phyloP scores from a whole-genome alignment of 2,797 vertebrate genomes.

The Pangasius mekongensis region DNA sequence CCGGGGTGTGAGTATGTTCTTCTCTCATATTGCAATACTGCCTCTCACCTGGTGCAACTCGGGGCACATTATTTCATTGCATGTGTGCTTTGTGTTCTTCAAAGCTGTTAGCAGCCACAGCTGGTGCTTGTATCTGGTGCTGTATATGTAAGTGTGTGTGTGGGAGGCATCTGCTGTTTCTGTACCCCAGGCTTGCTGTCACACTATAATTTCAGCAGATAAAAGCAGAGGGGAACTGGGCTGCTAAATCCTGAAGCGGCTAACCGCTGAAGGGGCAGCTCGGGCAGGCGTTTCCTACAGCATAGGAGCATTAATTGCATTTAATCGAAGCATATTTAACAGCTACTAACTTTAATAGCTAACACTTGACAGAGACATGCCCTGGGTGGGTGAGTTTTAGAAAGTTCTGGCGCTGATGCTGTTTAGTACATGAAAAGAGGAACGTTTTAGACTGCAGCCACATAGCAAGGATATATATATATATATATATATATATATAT shows the following conservation, averaged over 20 bases:
- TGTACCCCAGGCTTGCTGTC: slow-evolving; percentile 29
- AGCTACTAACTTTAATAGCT: slow-evolving; percentile 69
- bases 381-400: slow-evolving; percentile 19
- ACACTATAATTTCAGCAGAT: slow-evolving; percentile 51
- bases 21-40: neutral
- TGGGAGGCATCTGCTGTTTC: slow-evolving; percentile 48
- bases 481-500: no score
- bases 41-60: slow-evolving; percentile 27
- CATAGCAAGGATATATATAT: neutral
- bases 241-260: slow-evolving; percentile 30
- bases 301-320: slow-evolving; percentile 65
- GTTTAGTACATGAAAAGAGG: neutral
- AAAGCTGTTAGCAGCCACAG: slow-evolving; percentile 30
- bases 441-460: slow-evolving; percentile 21
- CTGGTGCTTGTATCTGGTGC: slow-evolving; percentile 27
- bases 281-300: slow-evolving; percentile 36
- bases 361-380: slow-evolving; percentile 61
- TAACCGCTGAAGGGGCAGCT: slow-evolving; percentile 44
- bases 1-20: neutral
- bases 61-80: slow-evolving; percentile 13
- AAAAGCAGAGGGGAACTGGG: slow-evolving; percentile 35
- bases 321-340: slow-evolving; percentile 65
- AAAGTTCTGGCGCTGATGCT: neutral
- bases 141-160: slow-evolving; percentile 40
- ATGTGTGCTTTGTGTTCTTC: slow-evolving; percentile 30